phyloP scores from a whole-genome alignment of 2,888 invertebrate genomes.

The Aradus depressus region DNA sequence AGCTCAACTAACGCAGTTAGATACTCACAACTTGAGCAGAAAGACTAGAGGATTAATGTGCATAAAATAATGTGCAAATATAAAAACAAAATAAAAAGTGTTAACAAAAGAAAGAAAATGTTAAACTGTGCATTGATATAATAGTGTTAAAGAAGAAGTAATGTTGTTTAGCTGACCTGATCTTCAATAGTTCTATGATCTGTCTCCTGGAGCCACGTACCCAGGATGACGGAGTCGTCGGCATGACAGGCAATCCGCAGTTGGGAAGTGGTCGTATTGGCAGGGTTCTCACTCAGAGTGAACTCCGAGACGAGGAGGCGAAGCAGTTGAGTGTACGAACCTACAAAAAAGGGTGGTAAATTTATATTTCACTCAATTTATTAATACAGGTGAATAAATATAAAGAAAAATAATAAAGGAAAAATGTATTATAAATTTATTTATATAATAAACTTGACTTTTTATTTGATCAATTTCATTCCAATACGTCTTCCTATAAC shows the following conservation, averaged over 20 bases:
- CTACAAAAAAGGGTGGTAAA: slow-evolving; percentile 34
- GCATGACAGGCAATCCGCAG: slow-evolving; percentile 72
- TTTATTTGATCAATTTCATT: no score
- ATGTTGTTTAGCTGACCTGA: slow-evolving; percentile 76
- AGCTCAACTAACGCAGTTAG: no score
- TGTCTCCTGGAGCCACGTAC: slow-evolving; percentile 91
- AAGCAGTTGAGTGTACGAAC: slow-evolving; percentile 74
- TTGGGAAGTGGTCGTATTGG: slow-evolving; percentile 79
- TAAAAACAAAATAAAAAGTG: neutral
- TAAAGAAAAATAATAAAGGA: neutral
- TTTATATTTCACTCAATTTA: neutral
- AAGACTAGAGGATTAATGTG: neutral
- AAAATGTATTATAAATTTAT: no score
- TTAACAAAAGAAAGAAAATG: neutral
- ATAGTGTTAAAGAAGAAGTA: neutral
- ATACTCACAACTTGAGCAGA: slow-evolving; percentile 3
- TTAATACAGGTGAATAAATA: neutral
- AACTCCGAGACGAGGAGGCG: slow-evolving; percentile 90
- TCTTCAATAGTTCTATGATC: slow-evolving; percentile 95
- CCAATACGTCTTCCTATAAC: no score
- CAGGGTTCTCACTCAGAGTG: slow-evolving; percentile 85
- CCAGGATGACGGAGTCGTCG: slow-evolving; percentile 82
- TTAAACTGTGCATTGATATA: no score
- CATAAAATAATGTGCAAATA: neutral
- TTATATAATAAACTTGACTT: no score